phyloP scores from a whole-genome alignment of 1,140 invertebrate genomes.

The Drosophila prosaltans region DNA sequence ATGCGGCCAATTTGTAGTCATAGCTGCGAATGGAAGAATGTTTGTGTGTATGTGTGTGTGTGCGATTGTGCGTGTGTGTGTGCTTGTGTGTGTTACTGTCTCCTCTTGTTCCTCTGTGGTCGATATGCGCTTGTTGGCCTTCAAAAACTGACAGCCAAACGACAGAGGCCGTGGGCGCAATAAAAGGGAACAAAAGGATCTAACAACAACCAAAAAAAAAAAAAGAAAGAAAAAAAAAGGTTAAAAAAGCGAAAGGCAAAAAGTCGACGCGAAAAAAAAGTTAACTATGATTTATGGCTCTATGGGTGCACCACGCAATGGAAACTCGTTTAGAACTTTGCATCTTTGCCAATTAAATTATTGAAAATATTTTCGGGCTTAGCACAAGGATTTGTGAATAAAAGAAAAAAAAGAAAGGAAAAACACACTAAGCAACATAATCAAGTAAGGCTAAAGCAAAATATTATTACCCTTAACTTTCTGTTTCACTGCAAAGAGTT shows the following conservation, averaged over 20 bases:
- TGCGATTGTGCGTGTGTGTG: background rate
- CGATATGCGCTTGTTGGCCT: constrained; percentile 60
- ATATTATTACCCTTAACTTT: constrained; percentile 18
- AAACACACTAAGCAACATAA: background rate
- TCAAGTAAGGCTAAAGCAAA: background rate
- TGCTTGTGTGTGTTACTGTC: background rate
- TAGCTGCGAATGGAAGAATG: constrained; percentile 19
- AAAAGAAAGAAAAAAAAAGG: constrained; percentile 20
- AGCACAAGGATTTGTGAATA: constrained; percentile 7
- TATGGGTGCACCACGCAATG: constrained; percentile 25
- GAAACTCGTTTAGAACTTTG: constrained; percentile 18
- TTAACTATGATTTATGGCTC: constrained; percentile 72
- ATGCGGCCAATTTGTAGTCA: constrained; percentile 74
- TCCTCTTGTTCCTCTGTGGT: constrained; percentile 24
- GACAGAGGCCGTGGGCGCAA: constrained; percentile 52
- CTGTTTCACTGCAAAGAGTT: background rate
- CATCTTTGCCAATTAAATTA: constrained; percentile 63
- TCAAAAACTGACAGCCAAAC: constrained; percentile 69
- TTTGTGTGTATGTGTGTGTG: background rate
- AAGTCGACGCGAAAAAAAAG: constrained; percentile 34
- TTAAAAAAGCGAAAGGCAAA: constrained; percentile 34
- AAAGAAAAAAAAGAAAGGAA: background rate
- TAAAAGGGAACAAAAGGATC: constrained; percentile 41
- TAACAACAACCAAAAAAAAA: constrained; percentile 1
- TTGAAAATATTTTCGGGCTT: constrained; percentile 24